Conservation (phyloP, 2,888 invertebrate species). For the Eupeodes latifasciatus region DNA sequence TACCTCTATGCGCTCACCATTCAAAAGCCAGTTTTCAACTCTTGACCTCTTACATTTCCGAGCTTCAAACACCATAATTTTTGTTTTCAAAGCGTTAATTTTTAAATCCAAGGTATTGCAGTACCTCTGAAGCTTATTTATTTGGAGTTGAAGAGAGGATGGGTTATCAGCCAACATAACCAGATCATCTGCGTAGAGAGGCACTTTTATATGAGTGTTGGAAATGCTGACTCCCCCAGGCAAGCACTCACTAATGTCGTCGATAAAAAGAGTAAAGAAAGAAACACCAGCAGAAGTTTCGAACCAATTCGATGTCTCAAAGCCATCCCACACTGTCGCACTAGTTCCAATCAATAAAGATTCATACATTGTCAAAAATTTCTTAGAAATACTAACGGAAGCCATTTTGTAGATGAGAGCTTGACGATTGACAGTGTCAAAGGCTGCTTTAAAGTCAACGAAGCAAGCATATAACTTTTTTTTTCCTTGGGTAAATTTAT, state of each 20-base stretch:
- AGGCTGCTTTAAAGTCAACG: no score
- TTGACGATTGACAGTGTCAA: no score
- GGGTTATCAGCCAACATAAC: neutral
- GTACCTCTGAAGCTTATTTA: neutral
- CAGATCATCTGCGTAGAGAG: neutral
- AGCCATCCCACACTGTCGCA: no score
- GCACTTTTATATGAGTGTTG: constrained; percentile 4
- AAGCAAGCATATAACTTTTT: no score
- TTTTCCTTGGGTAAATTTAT: no score
- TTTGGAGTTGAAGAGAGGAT: neutral
- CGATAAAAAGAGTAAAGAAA: neutral
- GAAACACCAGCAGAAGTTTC: constrained; percentile 4
- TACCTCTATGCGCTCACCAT: neutral
- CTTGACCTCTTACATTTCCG: neutral
- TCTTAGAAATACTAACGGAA: no score
- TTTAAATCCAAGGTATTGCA: neutral
- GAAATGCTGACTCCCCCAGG: neutral
- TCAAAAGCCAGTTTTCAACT: neutral
- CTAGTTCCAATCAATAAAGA: no score
- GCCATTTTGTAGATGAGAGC: no score
- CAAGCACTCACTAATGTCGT: neutral
- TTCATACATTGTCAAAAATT: no score
- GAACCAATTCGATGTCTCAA: neutral
- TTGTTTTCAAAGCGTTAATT: neutral
- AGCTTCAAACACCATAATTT: constrained; percentile 5